Evolutionary conservation across 2,113 vertebrate species (phyloP).

Genomic region (Bucco capensis): DNA sequence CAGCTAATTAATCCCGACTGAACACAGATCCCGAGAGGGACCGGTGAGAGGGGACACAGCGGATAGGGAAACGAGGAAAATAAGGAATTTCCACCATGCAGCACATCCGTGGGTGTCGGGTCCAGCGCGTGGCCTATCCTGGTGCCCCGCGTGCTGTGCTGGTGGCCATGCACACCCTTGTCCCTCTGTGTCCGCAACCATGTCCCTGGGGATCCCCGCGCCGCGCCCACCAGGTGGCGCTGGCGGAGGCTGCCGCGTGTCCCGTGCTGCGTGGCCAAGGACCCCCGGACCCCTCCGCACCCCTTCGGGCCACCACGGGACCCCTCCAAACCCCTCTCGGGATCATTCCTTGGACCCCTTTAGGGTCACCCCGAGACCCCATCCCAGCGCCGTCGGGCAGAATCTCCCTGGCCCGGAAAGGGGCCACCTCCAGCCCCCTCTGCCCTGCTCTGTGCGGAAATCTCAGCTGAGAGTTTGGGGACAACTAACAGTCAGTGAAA

Average conservation of each 20-base stretch:
- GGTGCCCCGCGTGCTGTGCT: background rate
- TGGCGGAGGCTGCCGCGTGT: background rate
- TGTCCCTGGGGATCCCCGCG: background rate
- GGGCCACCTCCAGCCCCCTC: background rate
- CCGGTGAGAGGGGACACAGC: background rate
- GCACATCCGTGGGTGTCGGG: background rate
- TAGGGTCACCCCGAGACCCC: too few species aligned
- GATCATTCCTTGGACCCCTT: too few species aligned
- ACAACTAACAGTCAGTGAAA: fast-evolving
- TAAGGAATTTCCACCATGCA: too few species aligned
- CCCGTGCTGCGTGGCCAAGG: too few species aligned
- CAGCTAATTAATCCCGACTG: background rate
- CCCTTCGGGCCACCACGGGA: background rate
- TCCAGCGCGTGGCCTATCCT: too few species aligned
- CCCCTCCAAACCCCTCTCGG: too few species aligned
- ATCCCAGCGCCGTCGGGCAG: too few species aligned
- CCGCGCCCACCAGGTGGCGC: background rate
- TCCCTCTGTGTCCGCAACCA: background rate
- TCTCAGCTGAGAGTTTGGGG: too few species aligned
- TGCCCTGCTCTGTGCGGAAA: too few species aligned
- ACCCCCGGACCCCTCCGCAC: background rate
- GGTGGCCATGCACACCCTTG: background rate
- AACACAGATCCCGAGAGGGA: background rate
- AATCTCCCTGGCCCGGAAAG: background rate
- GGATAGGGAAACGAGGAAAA: background rate